These are phyloP conservation scores for Heliconius erato DNA, from an alignment of 2,888 invertebrate genomes.

Conservation along the genomic window DNA sequence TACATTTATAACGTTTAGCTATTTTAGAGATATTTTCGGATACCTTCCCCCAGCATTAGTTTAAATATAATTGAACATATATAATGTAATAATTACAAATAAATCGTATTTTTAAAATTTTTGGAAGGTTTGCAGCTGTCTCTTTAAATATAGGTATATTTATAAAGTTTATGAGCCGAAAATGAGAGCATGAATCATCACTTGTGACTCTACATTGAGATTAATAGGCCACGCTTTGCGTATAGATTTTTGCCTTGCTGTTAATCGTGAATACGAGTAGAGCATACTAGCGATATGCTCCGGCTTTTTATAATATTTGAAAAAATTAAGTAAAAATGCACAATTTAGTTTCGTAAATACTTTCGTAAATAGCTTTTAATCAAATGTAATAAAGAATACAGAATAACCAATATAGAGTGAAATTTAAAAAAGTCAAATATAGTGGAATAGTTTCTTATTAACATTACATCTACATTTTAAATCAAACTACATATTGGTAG, in stretches of 20 bases:
- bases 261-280: neutral
- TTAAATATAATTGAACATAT: too few relatives aligned
- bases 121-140: neutral
- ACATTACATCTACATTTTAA: too few relatives aligned
- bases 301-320: neutral
- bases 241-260: neutral
- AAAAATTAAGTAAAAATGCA: neutral
- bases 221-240: constrained; percentile 16
- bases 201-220: constrained; percentile 13
- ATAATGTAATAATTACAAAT: neutral
- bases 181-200: constrained; percentile 7
- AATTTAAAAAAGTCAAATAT: neutral
- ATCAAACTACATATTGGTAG: too few relatives aligned
- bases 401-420: neutral
- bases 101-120: neutral
- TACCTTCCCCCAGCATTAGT: too few relatives aligned
- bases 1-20: too few relatives aligned
- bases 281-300: neutral
- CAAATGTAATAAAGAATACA: neutral
- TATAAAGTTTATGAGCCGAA: constrained; percentile 8
- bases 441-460: too few relatives aligned
- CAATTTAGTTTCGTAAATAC: neutral
- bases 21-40: too few relatives aligned
- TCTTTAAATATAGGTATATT: neutral
- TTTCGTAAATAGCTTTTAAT: neutral